Evolutionary conservation across 2,888 invertebrate genomes (phyloP).

Genomic region (Hoplodrina blanda): DNA sequence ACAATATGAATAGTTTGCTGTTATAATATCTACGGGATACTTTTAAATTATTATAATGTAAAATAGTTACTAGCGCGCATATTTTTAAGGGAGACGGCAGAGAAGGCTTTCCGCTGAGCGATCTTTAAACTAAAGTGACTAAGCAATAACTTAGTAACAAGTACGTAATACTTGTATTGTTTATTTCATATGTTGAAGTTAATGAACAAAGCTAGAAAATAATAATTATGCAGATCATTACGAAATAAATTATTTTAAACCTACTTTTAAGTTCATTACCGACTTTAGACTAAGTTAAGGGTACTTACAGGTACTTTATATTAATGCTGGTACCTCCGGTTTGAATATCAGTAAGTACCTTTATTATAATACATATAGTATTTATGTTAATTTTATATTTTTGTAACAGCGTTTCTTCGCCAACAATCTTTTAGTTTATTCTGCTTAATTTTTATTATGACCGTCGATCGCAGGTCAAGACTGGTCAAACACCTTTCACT

Average conservation of each 20-base stretch:
- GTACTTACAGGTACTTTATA: too few relatives aligned
- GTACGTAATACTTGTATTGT: not conserved
- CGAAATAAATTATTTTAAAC: too few relatives aligned
- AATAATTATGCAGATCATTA: too few relatives aligned
- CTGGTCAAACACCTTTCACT: constrained; percentile 70
- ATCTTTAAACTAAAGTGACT: not conserved
- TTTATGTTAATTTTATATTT: too few relatives aligned
- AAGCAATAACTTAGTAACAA: not conserved
- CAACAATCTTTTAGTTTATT: not conserved
- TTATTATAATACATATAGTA: too few relatives aligned
- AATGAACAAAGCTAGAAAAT: too few relatives aligned
- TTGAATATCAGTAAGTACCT: not conserved
- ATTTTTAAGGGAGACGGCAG: not conserved
- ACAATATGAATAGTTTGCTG: not conserved
- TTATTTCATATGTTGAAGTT: too few relatives aligned
- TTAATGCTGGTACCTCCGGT: not conserved
- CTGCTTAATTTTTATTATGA: constrained; percentile 2
- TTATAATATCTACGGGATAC: not conserved
- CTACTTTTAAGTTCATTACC: too few relatives aligned
- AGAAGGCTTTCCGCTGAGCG: not conserved
- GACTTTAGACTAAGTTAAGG: too few relatives aligned
- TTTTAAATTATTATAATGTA: not conserved
- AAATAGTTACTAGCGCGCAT: not conserved
- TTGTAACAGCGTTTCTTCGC: not conserved
- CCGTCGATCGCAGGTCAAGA: constrained; percentile 8